Conservation (phyloP, 2,113 vertebrate genomes). For the Girardinichthys multiradiatus region DNA sequence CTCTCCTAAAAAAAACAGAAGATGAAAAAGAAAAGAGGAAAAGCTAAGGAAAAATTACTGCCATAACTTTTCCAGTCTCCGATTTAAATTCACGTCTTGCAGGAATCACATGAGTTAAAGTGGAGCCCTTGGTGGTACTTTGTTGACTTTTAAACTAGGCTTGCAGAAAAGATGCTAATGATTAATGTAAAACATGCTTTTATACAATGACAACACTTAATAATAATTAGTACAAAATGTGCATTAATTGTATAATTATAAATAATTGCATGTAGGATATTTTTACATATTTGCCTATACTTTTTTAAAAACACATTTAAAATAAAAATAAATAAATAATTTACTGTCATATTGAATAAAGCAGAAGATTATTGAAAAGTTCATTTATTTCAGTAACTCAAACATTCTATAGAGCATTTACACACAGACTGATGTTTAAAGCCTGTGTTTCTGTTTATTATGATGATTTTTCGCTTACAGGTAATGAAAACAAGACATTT, state of each 20-base stretch:
- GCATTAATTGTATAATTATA: constrained; percentile 65
- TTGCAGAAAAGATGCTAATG: constrained; percentile 76
- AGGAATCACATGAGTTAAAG: constrained; percentile 75
- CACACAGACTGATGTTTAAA: no score
- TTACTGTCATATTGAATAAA: no score
- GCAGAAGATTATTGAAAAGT: no score
- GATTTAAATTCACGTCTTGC: constrained; percentile 71
- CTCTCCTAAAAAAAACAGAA: not conserved
- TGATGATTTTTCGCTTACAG: no score
- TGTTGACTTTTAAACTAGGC: constrained; percentile 73
- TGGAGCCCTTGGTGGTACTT: constrained; percentile 72
- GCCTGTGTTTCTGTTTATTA: no score
- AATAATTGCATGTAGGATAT: constrained; percentile 9
- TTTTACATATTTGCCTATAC: not conserved
- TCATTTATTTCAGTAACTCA: no score
- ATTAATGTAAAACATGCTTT: constrained; percentile 80
- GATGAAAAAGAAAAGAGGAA: not conserved
- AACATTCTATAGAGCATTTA: no score
- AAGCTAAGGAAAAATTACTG: not conserved
- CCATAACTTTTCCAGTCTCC: constrained; percentile 29
- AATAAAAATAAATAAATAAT: not conserved
- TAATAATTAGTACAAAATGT: constrained; percentile 55
- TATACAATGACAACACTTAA: constrained; percentile 60
- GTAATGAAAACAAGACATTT: no score
- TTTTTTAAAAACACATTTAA: not conserved